Percentiles rank a stretch among this genome's conserved stretches.
These are phyloP conservation scores for Cantharis rufa DNA, from an alignment of 2,888 invertebrate species.

Conservation along the genomic window DNA sequence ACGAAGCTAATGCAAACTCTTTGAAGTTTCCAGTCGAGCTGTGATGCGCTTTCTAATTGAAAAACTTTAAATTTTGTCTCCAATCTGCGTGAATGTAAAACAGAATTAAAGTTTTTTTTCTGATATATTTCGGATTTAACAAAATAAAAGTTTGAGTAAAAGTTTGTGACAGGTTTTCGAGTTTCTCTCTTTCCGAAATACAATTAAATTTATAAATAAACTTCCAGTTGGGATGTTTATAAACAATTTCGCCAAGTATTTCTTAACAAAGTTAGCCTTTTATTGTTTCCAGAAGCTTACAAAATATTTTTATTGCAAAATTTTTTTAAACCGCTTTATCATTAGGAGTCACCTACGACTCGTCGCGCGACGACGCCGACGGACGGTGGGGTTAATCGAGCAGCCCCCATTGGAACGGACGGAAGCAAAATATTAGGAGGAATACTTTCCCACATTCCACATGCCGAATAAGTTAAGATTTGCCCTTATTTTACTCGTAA, in stretches of 20 bases:
- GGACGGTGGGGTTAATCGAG: background rate
- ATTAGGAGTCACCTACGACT: background rate
- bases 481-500: background rate
- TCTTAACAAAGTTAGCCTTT: background rate
- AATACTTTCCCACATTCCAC: background rate
- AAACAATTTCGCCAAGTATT: background rate
- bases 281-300: background rate
- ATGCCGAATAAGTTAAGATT: background rate
- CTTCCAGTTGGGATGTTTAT: background rate
- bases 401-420: background rate
- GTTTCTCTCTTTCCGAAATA: background rate
- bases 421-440: background rate
- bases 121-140: background rate
- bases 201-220: background rate
- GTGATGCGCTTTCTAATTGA: background rate
- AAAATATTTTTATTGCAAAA: background rate
- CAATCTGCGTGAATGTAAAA: background rate
- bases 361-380: background rate
- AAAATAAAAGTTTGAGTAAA: background rate
- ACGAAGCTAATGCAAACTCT: background rate
- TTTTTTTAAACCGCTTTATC: background rate
- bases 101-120: background rate
- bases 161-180: background rate
- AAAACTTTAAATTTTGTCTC: slow-evolving; percentile 9
- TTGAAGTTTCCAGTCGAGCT: background rate